Evolutionary conservation across 2,888 invertebrate genomes (phyloP), one percentile per base, ranked within the genome.

Genomic region (Parascotia fuliginaria): DNA sequence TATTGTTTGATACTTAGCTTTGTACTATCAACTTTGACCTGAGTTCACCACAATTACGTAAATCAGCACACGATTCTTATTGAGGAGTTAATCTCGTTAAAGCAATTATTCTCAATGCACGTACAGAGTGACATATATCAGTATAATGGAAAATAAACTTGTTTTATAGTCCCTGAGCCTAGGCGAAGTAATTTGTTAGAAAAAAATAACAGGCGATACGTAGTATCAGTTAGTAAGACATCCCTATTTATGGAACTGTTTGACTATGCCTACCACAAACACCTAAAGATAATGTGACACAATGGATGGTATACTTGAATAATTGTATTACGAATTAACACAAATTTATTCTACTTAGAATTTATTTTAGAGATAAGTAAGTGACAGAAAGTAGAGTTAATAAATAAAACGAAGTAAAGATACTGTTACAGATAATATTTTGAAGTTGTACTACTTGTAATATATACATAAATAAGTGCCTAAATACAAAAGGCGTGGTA

Each of bases 51-150:
- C 46, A 41, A 59, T 66, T 61, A 59, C 58, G 52, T 53, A 57
- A 57, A 64, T 60, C 49, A 56, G 45, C 43, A 50, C 48, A 65
- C 47, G 57, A 43, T 65, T 47, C 57, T 36, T 24, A 24, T 38
- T 16, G 34, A 54, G 42, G 13, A 53, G 62, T 61, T 65, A 61
- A 63, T 63, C 62, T 61, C 34, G 62, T 61, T 61, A 49, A 31
- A 57, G 61, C 57, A 65, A 56, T 65, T 61, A 65, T 56, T 44
- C 42, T 53, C 42, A 50, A 49, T 52, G 48, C 40, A 65, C 50
- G 46, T 41, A 49, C 33, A 34, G 42, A 42, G 37, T 44, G 33
- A 46, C 29, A 44, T 55, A 31, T 13, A 11, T 6, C 3, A 9
- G 37, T 60, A 62, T 51, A 56, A 45, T 41, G 39, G 28, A 32